Evolutionary conservation across 2,888 invertebrate species (phyloP).

Genomic region (Cactoblastis cactorum): DNA sequence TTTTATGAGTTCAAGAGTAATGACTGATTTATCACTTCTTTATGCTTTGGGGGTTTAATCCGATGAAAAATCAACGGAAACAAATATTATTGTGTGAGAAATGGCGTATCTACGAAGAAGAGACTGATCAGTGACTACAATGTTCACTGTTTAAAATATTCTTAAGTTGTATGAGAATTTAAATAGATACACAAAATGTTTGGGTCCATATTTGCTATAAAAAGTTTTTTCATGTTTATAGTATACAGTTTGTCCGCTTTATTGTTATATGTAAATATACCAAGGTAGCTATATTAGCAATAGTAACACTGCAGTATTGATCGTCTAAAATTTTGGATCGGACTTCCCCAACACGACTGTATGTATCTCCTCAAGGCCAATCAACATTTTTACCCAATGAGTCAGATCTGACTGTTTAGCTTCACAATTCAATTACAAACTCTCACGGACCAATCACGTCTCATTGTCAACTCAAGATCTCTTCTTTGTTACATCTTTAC

Average conservation of each 20-base stretch:
- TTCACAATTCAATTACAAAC: conserved; percentile 67
- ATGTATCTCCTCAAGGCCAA: conserved; percentile 45
- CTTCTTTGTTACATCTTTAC: conserved; percentile 56
- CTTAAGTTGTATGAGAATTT: too few relatives aligned
- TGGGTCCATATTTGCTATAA: too few relatives aligned
- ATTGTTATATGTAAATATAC: too few relatives aligned
- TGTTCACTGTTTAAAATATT: neutral
- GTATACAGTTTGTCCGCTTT: too few relatives aligned
- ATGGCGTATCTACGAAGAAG: neutral
- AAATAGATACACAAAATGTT: too few relatives aligned
- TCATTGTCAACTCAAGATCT: conserved; percentile 69
- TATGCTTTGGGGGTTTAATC: conserved; percentile 5
- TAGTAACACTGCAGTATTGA: neutral
- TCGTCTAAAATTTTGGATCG: conserved; percentile 2
- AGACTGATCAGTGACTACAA: neutral
- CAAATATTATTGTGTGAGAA: conserved; percentile 7
- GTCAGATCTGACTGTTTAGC: conserved; percentile 54
- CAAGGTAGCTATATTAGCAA: neutral
- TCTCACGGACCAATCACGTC: conserved; percentile 69
- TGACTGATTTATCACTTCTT: conserved; percentile 19
- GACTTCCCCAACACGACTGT: conserved; percentile 12
- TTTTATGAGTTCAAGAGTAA: conserved; percentile 16
- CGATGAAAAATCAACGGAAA: conserved; percentile 8
- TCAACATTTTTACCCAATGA: conserved; percentile 61
- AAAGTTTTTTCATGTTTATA: too few relatives aligned